Percentiles rank a stretch among this genome's conserved stretches.
These are phyloP conservation scores for Drosophila anomelani DNA, from an alignment of 2,888 invertebrate genomes.

Conservation along the genomic window DNA sequence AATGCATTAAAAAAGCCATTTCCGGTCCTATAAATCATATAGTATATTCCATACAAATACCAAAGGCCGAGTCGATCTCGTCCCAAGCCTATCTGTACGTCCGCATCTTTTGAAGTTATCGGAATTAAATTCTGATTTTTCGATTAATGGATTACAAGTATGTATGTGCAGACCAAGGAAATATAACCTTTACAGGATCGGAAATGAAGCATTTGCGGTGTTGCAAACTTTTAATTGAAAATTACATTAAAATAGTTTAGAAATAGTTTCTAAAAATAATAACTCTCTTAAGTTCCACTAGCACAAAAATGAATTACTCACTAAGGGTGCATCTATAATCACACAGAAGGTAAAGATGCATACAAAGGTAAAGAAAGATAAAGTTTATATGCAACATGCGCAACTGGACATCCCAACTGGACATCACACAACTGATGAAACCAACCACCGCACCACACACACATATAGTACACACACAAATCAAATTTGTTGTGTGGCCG, in stretches of 20 bases:
- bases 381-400: neutral
- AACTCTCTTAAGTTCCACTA: neutral
- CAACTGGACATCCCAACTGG: neutral
- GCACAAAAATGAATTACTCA: too few species aligned
- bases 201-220: too few species aligned
- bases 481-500: slow-evolving; percentile 32
- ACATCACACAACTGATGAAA: slow-evolving; percentile 5
- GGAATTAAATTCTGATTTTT: neutral
- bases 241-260: neutral
- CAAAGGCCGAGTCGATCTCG: too few species aligned
- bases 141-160: too few species aligned
- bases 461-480: slow-evolving; percentile 22
- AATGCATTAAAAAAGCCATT: neutral
- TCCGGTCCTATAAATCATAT: neutral
- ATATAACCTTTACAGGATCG: too few species aligned
- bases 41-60: too few species aligned
- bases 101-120: too few species aligned
- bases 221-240: neutral
- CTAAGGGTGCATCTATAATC: neutral
- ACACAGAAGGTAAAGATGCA: too few species aligned
- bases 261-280: neutral
- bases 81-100: too few species aligned
- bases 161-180: too few species aligned
- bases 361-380: too few species aligned
- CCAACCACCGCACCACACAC: slow-evolving; percentile 9